Percentiles rank a stretch among this genome's conserved stretches.
Evolutionary conservation across 2,888 invertebrate genomes (phyloP).

Genomic region (Boloria selene): DNA sequence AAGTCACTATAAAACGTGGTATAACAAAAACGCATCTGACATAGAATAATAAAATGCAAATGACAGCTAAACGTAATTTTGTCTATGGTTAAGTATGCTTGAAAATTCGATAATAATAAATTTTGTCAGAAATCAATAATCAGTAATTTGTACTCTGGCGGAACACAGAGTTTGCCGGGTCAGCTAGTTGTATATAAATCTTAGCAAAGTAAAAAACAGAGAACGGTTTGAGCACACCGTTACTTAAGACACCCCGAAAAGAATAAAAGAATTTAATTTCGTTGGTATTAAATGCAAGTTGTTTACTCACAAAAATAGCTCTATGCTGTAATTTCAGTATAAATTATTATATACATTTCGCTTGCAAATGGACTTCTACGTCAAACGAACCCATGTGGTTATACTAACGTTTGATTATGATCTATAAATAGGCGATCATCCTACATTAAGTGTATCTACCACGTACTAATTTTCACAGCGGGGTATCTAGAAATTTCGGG

Average conservation of each 20-base stretch:
- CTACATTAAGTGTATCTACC: slow-evolving; percentile 56
- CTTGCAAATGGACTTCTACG: slow-evolving; percentile 54
- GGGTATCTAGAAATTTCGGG: slow-evolving; percentile 54
- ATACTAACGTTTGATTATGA: slow-evolving; percentile 66
- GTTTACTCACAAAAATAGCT: slow-evolving; percentile 13
- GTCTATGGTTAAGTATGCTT: no score
- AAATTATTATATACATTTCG: slow-evolving; percentile 28
- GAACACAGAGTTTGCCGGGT: no score
- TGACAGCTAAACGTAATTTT: no score
- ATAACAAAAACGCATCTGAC: no score
- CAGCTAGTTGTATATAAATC: no score
- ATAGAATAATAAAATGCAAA: no score
- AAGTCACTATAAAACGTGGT: no score
- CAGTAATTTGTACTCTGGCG: no score
- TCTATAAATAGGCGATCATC: slow-evolving; percentile 72
- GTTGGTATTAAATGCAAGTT: not conserved
- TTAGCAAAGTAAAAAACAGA: no score
- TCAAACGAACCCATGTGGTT: slow-evolving; percentile 64
- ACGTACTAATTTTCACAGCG: slow-evolving; percentile 59
- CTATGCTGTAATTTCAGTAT: slow-evolving; percentile 25
- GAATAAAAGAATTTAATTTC: not conserved
- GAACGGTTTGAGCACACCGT: no score
- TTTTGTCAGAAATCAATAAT: no score
- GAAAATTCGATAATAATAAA: no score
- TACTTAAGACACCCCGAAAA: not conserved